Evolutionary conservation across 2,888 invertebrate genomes (phyloP), one percentile per base, ranked within the genome.

Genomic region (Iphiclides podalirius): DNA sequence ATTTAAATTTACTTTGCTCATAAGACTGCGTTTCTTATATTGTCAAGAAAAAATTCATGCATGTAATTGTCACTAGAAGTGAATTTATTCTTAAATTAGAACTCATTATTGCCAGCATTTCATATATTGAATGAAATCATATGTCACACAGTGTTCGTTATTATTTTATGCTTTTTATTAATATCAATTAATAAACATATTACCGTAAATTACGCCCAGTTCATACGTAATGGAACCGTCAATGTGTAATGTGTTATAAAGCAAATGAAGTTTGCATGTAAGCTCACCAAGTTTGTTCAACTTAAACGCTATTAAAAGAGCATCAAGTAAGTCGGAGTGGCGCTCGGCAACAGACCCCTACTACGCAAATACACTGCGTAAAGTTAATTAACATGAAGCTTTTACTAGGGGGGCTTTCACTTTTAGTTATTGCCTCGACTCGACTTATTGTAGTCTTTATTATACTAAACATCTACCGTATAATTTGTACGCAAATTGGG

Each of bases 261-360:
- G 59, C 60, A 65, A n/a, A n/a, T n/a, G n/a, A n/a, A n/a, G n/a
- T n/a, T n/a, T n/a, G n/a, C n/a, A n/a, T n/a, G n/a, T n/a, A 56
- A 55, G 48, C 52, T 48, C 43, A 52, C 50, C 53, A 55, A 45
- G 57, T 57, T 49, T 61, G 62, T 66, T 67, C 66, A 63, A 63
- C 57, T 64, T 59, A 57, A 64, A 66, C 54, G 60, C 63, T 64
- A 64, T 70, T 69, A 74, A 71, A 74, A 66, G 61, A 64, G 59
- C 62, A 64, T 60, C 57, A 64, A 64, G 59, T 52, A 47, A 55
- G 55, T 52, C 43, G 52, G 42, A 52, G 52, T 48, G 56, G 56
- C 52, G 53, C 52, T 55, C 39, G 39, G n/a, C 47, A 53, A 51
- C 40, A 40, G 48, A 48, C 40, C 47, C 50, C 50, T 51, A 40